Conservation (phyloP, 2,888 invertebrate genomes). For the Spilosoma lubricipeda region DNA sequence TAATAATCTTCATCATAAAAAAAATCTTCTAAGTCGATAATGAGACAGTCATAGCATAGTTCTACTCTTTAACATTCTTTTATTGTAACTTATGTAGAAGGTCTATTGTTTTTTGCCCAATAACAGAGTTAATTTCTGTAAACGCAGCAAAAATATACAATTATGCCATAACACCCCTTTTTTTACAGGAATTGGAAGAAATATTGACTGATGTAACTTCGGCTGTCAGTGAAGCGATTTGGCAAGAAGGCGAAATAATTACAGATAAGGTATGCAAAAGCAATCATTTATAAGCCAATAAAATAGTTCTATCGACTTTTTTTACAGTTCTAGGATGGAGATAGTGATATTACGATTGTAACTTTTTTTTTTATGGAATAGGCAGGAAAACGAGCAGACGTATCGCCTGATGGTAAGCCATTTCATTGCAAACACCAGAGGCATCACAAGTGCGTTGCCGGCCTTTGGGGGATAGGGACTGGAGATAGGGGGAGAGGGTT, state of each 20-base stretch:
- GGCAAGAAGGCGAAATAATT: constrained; percentile 94
- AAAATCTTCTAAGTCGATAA: too few relatives aligned
- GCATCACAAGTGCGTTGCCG: too few relatives aligned
- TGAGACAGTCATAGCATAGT: not conserved
- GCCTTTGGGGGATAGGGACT: too few relatives aligned
- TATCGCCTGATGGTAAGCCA: too few relatives aligned
- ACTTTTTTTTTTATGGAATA: too few relatives aligned
- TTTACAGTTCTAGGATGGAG: not conserved
- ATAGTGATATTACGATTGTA: too few relatives aligned
- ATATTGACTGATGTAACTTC: constrained; percentile 96
- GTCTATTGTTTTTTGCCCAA: not conserved
- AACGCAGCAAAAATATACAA: not conserved
- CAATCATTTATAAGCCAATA: not conserved
- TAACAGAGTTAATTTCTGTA: not conserved
- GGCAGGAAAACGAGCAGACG: too few relatives aligned
- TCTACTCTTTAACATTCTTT: too few relatives aligned
- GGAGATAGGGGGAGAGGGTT: too few relatives aligned
- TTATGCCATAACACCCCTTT: not conserved
- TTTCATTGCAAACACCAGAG: too few relatives aligned
- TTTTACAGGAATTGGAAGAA: constrained; percentile 94
- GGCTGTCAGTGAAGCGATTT: constrained; percentile 94
- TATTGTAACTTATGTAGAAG: not conserved
- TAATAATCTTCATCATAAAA: not conserved
- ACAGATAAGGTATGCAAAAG: constrained; percentile 90
- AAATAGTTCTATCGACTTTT: not conserved